Evolutionary conservation across 1,140 invertebrate species (phyloP), one percentile per base, ranked within the genome.

Genomic region (Drosophila ficusphila): DNA sequence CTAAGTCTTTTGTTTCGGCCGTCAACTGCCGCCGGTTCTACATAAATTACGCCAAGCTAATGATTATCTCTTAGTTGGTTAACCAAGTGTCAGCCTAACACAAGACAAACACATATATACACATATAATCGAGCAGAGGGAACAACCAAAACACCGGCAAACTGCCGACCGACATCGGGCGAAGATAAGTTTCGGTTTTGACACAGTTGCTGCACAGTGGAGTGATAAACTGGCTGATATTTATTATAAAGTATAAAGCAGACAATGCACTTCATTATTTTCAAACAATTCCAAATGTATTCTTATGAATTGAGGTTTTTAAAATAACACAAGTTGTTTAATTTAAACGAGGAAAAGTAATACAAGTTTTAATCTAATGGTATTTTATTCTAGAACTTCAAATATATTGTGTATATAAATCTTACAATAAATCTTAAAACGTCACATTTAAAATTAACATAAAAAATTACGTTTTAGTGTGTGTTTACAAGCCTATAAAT

Each of bases 11-110:
- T 31, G 58, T 57, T 65, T 74, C 38, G n/a, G 39, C 21, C 46
- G 42, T 65, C 31, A 56, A 38, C 53, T 53, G 70, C 42, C 39
- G 44, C 41, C 57, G 65, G 46, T 73, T 71, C 57, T 62, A 64
- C 56, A 72, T 79, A 61, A 73, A 51, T 79, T 79, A 81, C 76
- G 67, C 68, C 54, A 64, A 53, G 51, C 60, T 72, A 81, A 81
- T 72, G 65, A 71, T 67, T 81, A 72, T 76, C 76, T 81, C 56
- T 81, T 49, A 76, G 77, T 81, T 58, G 76, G 44, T 69, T 58
- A 52, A 51, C 57, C 60, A 74, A 70, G 69, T 75, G 76, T 79
- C 62, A 76, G 77, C 39, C 64, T 46, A 71, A 62, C 76, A 60
- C 70, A 56, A 56, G 39, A 25, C 39, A 52, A 31, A 36, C 38